phyloP scores from a whole-genome alignment of 2,888 invertebrate species.

The Drosophila fulvimacula region DNA sequence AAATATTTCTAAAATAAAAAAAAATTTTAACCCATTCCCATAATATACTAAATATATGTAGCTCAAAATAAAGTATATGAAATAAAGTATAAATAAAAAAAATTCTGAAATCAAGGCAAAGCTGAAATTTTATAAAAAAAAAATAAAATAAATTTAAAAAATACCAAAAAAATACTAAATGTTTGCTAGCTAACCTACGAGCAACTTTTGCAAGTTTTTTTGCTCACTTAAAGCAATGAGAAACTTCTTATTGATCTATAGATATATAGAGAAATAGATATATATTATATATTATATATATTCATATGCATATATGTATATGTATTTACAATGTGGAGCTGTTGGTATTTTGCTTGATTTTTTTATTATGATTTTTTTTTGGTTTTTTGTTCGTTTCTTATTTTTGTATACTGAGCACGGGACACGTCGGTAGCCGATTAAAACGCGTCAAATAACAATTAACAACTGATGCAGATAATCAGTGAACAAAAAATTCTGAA shows the following conservation, averaged over 20 bases:
- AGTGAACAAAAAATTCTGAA: conserved; percentile 79
- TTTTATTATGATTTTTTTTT: no score
- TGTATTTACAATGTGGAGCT: not conserved
- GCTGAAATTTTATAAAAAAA: no score
- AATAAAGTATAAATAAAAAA: no score
- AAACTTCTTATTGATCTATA: not conserved
- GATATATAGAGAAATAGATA: not conserved
- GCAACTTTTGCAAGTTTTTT: no score
- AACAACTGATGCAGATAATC: conserved; percentile 84
- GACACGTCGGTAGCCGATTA: conserved; percentile 81
- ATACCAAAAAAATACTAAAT: no score
- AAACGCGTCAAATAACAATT: conserved; percentile 84
- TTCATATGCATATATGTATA: not conserved
- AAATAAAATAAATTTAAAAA: no score
- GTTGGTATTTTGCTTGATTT: conserved; percentile 2
- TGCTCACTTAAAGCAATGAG: not conserved
- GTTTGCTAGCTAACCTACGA: no score
- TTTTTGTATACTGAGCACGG: conserved; percentile 46
- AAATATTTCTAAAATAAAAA: no score
- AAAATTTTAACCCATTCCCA: no score
- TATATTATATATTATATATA: not conserved
- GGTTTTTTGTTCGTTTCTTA: not conserved
- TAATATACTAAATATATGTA: no score
- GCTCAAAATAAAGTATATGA: no score
- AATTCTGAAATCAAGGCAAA: no score